Conservation (phyloP, 2,797 vertebrate species). For the Falco peregrinus region DNA sequence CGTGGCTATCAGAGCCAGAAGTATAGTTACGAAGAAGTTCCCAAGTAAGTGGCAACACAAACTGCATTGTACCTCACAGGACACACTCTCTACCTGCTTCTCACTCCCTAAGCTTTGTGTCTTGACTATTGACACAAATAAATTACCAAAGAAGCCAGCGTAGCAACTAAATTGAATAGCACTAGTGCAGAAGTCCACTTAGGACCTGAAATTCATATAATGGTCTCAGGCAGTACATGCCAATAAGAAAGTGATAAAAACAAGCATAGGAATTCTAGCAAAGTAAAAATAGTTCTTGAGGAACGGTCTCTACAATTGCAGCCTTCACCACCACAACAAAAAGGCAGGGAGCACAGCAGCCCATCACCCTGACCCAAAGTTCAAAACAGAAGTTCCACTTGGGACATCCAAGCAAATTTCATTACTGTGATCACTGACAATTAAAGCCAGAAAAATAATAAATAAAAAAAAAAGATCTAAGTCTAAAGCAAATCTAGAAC, state of each 20-base stretch:
- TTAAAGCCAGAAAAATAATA: background rate
- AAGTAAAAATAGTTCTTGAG: background rate
- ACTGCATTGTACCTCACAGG: background rate
- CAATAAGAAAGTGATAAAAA: background rate
- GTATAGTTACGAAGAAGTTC: background rate
- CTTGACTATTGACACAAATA: background rate
- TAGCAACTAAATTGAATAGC: background rate
- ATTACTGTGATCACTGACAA: background rate
- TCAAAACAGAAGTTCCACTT: background rate
- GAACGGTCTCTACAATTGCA: background rate
- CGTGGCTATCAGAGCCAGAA: background rate
- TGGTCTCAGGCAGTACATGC: background rate
- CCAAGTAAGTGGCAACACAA: background rate
- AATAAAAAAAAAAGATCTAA: background rate
- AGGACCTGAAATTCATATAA: background rate
- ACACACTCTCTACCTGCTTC: background rate
- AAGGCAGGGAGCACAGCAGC: background rate
- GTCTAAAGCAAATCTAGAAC: slow-evolving; percentile 18
- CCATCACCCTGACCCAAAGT: background rate
- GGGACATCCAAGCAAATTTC: background rate
- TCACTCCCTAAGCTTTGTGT: background rate
- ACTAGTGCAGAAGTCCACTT: background rate
- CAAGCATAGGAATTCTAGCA: background rate
- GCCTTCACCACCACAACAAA: background rate
- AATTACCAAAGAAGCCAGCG: background rate